Conservation (phyloP, 2,888 invertebrate genomes). For the Troides helena region DNA sequence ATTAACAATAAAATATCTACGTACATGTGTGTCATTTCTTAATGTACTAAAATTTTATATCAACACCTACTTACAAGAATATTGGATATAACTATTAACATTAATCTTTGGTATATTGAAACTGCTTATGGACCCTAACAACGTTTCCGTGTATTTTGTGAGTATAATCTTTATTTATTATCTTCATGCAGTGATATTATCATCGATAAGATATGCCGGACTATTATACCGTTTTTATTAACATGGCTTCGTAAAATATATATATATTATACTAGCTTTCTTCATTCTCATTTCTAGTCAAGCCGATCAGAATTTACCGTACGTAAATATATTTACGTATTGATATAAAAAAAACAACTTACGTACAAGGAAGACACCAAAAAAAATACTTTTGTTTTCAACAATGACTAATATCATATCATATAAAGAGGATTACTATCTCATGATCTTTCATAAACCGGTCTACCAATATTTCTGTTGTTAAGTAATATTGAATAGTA, state of each 20-base stretch:
- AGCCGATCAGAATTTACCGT: too few species aligned
- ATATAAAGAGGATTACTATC: too few species aligned
- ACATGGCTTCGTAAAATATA: slow-evolving; percentile 1
- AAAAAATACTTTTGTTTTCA: too few species aligned
- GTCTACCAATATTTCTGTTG: too few species aligned
- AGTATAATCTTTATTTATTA: slow-evolving; percentile 18
- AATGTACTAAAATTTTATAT: not conserved
- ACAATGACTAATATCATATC: too few species aligned
- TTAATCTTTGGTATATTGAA: not conserved
- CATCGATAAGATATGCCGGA: slow-evolving; percentile 8
- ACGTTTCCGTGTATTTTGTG: slow-evolving; percentile 13
- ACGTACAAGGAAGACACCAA: too few species aligned
- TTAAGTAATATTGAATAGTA: too few species aligned
- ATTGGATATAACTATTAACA: not conserved
- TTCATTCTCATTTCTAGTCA: not conserved
- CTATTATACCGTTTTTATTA: slow-evolving; percentile 2
- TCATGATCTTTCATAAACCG: too few species aligned
- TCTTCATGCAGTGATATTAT: slow-evolving; percentile 5
- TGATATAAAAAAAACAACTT: too few species aligned
- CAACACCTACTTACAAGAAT: not conserved
- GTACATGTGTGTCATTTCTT: not conserved
- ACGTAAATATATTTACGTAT: too few species aligned
- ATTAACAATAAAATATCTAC: not conserved
- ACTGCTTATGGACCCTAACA: slow-evolving; percentile 9
- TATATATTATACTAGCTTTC: not conserved